These are phyloP conservation scores for Sebastes trivittatus DNA, from an alignment of 2,797 vertebrate species.

Conservation along the genomic window DNA sequence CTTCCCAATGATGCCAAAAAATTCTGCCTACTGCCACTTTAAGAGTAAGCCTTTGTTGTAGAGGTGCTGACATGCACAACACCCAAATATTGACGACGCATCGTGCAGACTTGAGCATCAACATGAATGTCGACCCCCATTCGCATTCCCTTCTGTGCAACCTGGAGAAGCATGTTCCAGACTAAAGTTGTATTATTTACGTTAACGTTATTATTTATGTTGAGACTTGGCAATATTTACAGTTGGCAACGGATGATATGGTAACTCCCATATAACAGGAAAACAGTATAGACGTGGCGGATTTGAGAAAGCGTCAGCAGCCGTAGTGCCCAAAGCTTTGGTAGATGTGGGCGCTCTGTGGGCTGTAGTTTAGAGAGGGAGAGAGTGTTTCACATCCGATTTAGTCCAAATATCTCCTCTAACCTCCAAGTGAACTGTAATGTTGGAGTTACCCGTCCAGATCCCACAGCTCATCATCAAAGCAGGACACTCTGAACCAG, in stretches of 20 bases:
- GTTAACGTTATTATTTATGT: background rate
- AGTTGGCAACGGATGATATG: background rate
- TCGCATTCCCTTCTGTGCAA: background rate
- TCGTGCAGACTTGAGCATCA: background rate
- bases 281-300: background rate
- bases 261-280: background rate
- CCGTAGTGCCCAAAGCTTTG: background rate
- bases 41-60: no score
- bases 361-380: background rate
- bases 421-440: conserved; percentile 13
- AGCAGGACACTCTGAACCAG: background rate
- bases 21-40: no score
- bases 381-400: background rate
- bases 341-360: background rate
- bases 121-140: background rate
- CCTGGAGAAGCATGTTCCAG: background rate
- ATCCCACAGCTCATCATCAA: conserved; percentile 12
- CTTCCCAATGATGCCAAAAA: no score
- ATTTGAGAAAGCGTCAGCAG: background rate
- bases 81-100: no score
- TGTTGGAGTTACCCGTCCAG: background rate
- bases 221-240: background rate
- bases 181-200: background rate
- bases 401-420: background rate
- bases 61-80: no score